Evolutionary conservation across 2,888 invertebrate genomes (phyloP), one percentile per base, ranked within the genome.

Genomic region (Mesoligia furuncula): DNA sequence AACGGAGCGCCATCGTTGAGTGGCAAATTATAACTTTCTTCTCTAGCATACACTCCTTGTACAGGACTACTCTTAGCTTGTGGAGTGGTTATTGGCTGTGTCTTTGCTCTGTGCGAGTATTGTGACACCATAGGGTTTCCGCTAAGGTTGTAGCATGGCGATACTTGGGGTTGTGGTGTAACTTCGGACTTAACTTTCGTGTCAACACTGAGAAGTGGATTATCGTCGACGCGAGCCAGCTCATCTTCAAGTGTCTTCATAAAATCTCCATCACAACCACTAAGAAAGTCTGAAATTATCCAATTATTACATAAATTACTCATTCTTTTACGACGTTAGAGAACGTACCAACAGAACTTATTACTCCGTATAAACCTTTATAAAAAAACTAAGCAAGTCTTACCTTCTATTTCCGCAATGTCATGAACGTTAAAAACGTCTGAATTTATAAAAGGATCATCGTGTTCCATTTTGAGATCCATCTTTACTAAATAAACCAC

Each of bases 321-420:
- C 82, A 81, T 75, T 75, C 75, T 83, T 80, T 79, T 82, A 80
- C 76, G 61, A 84, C 72, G 66, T 66, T 61, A 62, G 51, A 69
- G 24, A 31, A 31, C 31, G 31, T 31, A 31, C 31, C 31, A 2
- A 31, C 31, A 31, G 31, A 31, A 31, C 31, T 3, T 31, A 31
- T 3, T 31, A 31, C 31, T 31, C 31, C 31, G 31, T n/a, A n/a
- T n/a, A n/a, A 3, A 31, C 31, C 31, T 31, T 31, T 31, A 20
- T 54, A n/a, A 68, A 80, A 72, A 48, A 62, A 73, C 6, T 77
- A 68, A 68, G 36, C 36, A 68, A 76, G 61, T 27, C 94, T 94
- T 96, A 98, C 98, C 98, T 94, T 98, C 98, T 86, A 98, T 97
- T 91, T 97, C 98, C 87, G 97, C 97, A 67, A 98, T 97, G 90